phyloP scores from a whole-genome alignment of 2,888 invertebrate species.

The Cephus sareptanus region DNA sequence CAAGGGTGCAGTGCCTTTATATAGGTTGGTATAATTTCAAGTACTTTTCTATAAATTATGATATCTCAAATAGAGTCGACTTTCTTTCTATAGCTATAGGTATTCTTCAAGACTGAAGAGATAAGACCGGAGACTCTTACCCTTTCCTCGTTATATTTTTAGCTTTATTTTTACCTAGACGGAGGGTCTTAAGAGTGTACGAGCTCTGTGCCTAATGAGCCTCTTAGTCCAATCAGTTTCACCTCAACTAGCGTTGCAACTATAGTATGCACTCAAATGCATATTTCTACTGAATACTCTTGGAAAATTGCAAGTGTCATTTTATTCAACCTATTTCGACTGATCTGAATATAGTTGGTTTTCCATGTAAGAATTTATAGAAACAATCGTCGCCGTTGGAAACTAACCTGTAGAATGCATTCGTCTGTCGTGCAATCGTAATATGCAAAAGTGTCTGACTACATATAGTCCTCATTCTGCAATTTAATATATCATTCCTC shows the following conservation, averaged over 20 bases:
- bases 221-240: conserved; percentile 28
- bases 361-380: not conserved
- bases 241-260: conserved; percentile 10
- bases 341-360: not conserved
- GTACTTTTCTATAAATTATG: not conserved
- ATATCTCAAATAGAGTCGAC: not conserved
- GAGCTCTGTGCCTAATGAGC: conserved; percentile 35
- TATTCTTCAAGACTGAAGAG: not conserved
- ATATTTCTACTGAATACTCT: not conserved
- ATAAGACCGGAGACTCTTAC: not conserved
- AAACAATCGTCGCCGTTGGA: not conserved
- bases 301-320: not conserved
- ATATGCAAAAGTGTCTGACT: not conserved
- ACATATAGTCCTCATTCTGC: not conserved
- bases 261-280: conserved; percentile 15
- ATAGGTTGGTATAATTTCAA: not conserved
- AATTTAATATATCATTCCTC: not conserved
- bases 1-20: not conserved
- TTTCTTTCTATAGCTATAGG: not conserved
- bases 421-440: not conserved
- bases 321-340: not conserved
- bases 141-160: not conserved
- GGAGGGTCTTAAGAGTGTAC: conserved; percentile 16
- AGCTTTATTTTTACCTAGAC: not conserved
- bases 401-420: not conserved